phyloP scores from a whole-genome alignment of 64 coral and sea anemone genomes.

The Stichodactyla mertensii region DNA sequence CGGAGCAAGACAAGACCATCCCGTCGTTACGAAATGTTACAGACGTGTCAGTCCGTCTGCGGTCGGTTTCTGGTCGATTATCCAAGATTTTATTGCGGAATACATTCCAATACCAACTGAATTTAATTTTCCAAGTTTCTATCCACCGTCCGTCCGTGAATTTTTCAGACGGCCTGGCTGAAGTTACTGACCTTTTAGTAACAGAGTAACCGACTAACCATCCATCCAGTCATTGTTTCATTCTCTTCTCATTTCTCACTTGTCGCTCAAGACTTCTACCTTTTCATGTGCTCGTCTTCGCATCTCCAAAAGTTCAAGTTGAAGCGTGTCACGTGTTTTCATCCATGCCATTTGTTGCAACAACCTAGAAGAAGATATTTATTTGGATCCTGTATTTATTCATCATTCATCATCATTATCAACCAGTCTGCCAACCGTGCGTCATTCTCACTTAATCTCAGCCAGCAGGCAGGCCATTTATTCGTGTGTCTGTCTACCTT shows the following conservation, averaged over 20 bases:
- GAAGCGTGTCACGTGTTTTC: not conserved
- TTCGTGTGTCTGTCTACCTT: not conserved
- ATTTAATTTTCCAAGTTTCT: not conserved
- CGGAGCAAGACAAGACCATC: not conserved
- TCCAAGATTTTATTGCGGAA: not conserved
- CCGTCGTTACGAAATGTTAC: too few relatives aligned
- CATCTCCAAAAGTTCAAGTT: not conserved
- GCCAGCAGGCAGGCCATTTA: not conserved
- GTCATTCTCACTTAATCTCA: too few relatives aligned
- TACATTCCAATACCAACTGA: not conserved
- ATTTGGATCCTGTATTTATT: slow-evolving; percentile 12
- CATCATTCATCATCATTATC: not conserved
- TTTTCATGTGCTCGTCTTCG: too few relatives aligned
- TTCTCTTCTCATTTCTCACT: not conserved
- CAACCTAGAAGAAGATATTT: not conserved
- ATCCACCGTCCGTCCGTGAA: not conserved
- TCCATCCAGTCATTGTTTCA: not conserved
- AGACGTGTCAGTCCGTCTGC: not conserved
- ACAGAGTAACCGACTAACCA: not conserved
- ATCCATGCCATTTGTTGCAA: not conserved
- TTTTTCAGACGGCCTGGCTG: not conserved
- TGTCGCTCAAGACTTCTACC: not conserved
- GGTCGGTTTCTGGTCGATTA: not conserved
- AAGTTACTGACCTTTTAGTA: not conserved
- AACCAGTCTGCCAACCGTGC: not conserved